phyloP scores from a whole-genome alignment of 53 echinoderm and acorn worm genomes.

The Actinopyga echinites region DNA sequence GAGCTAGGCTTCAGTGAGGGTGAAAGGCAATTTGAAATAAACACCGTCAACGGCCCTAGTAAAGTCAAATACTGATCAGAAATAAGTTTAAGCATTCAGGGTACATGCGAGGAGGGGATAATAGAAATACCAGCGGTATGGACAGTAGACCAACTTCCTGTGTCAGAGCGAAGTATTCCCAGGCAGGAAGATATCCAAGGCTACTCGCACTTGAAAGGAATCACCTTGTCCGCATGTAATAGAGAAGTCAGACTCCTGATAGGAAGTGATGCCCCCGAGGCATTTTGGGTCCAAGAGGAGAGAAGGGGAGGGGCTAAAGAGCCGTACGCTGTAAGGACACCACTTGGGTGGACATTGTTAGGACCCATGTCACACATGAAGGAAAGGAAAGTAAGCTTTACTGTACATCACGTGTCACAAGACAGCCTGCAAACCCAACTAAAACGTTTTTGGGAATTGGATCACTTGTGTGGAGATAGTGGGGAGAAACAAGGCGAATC shows the following conservation, averaged over 20 bases:
- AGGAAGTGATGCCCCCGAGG: conserved; percentile 47
- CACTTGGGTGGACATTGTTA: conserved; percentile 50
- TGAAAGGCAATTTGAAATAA: conserved; percentile 27
- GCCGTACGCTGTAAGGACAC: conserved; percentile 53
- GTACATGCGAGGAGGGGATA: neutral
- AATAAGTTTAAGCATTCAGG: neutral
- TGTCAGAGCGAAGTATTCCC: conserved; percentile 38
- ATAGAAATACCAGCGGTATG: conserved; percentile 25
- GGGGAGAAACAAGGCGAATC: conserved; percentile 46
- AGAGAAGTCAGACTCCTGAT: conserved; percentile 46
- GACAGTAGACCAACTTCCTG: conserved; percentile 27
- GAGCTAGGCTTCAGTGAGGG: conserved; percentile 17
- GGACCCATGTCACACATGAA: neutral
- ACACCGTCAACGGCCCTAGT: conserved; percentile 17
- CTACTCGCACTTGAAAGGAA: conserved; percentile 52
- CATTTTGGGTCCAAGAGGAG: conserved; percentile 58
- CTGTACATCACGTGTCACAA: neutral
- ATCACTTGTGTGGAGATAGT: conserved; percentile 4
- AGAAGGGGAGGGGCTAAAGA: conserved; percentile 54
- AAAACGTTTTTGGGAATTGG: conserved; percentile 49
- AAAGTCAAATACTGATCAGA: neutral
- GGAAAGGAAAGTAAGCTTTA: neutral
- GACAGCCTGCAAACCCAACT: conserved; percentile 35
- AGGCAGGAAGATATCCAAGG: conserved; percentile 26
- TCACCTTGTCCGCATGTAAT: conserved; percentile 4